These are phyloP conservation scores for Melanotaenia nigrans DNA, from an alignment of 2,797 vertebrate species.

Conservation along the genomic window DNA sequence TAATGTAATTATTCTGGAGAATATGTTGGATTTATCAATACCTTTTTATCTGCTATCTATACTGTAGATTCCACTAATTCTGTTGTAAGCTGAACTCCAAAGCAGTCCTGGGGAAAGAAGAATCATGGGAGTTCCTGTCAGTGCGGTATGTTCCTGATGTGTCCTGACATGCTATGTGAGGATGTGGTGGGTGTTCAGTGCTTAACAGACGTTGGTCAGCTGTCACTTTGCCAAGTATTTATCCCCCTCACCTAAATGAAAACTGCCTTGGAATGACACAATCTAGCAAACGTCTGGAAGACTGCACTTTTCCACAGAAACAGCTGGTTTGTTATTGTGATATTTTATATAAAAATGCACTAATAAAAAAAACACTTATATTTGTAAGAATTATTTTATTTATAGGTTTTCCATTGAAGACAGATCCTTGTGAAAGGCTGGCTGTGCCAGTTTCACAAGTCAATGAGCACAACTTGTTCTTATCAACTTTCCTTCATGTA, in stretches of 20 bases:
- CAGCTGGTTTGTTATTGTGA: background rate
- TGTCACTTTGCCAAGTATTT: background rate
- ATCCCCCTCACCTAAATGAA: background rate
- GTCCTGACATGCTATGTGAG: background rate
- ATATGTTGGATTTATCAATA: background rate
- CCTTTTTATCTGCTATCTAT: background rate
- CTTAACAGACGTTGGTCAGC: background rate
- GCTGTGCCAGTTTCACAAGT: constrained; percentile 21
- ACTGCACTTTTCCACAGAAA: background rate
- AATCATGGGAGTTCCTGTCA: background rate
- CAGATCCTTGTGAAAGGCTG: constrained; percentile 21
- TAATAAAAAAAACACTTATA: background rate
- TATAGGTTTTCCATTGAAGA: constrained; percentile 21
- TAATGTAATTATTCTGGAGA: background rate
- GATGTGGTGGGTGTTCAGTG: background rate
- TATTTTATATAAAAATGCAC: background rate
- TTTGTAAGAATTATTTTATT: constrained; percentile 41
- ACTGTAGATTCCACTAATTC: background rate
- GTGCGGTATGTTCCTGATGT: constrained; percentile 1
- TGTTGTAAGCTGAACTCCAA: background rate
- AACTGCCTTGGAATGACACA: background rate
- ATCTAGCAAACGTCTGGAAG: background rate
- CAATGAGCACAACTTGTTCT: constrained; percentile 4
- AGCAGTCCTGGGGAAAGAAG: background rate
- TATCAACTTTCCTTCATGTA: constrained; percentile 6